Conservation (phyloP, 2,888 invertebrate genomes). For the Heliconius erato region DNA sequence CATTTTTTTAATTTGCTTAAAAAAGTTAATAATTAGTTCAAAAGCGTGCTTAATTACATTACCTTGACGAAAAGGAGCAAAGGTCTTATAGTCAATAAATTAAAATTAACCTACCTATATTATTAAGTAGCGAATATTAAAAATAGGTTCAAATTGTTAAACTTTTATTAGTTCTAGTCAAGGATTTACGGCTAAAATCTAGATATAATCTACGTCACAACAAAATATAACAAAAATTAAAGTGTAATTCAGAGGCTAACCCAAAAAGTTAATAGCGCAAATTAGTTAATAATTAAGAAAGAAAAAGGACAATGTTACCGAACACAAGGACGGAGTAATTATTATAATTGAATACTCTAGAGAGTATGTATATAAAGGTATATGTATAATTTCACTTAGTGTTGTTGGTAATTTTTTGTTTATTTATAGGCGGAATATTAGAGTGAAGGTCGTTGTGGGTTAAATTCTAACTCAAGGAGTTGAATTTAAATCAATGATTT, state of each 20-base stretch:
- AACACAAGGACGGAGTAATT: constrained; percentile 8
- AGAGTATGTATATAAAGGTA: background rate
- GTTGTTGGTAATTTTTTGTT: too few species aligned
- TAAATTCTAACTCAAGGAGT: too few species aligned
- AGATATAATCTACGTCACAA: constrained; percentile 6
- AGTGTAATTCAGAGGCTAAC: background rate
- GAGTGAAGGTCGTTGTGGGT: too few species aligned
- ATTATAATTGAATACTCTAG: background rate
- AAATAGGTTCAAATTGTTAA: background rate
- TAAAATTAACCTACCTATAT: background rate
- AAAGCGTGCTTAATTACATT: background rate
- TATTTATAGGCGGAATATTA: too few species aligned
- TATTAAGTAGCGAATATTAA: background rate
- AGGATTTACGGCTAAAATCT: background rate
- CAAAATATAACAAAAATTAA: background rate
- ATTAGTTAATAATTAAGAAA: constrained; percentile 20
- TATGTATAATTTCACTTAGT: too few species aligned
- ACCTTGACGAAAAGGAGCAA: background rate
- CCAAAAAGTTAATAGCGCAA: background rate
- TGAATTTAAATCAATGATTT: too few species aligned
- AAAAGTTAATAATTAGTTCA: background rate
- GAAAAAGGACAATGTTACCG: background rate
- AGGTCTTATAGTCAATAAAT: background rate
- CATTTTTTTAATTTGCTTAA: too few species aligned
- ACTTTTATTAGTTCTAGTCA: background rate